These are phyloP conservation scores for Eupithecia inturbata DNA, from an alignment of 2,888 invertebrate genomes.

Conservation along the genomic window DNA sequence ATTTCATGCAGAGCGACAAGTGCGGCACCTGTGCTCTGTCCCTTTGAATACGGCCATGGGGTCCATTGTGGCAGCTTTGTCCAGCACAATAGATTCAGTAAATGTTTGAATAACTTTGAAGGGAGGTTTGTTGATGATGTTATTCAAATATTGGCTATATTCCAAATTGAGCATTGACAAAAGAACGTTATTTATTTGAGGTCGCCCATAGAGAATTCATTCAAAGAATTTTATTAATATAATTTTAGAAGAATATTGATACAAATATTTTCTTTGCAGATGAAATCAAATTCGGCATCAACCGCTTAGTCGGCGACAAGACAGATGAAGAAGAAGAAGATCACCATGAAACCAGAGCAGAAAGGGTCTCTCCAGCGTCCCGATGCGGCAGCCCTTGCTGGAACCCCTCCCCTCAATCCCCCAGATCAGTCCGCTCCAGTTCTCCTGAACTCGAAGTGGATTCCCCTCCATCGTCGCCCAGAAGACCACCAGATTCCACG, in stretches of 20 bases:
- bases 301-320: conserved; percentile 88
- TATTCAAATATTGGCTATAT: conserved; percentile 32
- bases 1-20: conserved; percentile 84
- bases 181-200: conserved; percentile 21
- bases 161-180: conserved; percentile 14
- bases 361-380: conserved; percentile 76
- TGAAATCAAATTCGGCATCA: conserved; percentile 93
- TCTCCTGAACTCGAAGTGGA: conserved; percentile 91
- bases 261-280: conserved; percentile 81
- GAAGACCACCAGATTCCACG: conserved; percentile 79
- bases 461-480: conserved; percentile 87
- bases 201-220: not conserved
- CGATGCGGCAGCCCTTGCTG: conserved; percentile 83
- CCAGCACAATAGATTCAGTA: conserved; percentile 43
- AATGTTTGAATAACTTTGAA: conserved; percentile 38
- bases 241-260: not conserved
- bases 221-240: not conserved
- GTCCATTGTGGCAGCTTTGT: conserved; percentile 53
- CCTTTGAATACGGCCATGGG: conserved; percentile 60
- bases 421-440: conserved; percentile 81
- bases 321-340: conserved; percentile 86
- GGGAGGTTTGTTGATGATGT: conserved; percentile 30
- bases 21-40: conserved; percentile 80
- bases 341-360: conserved; percentile 70
- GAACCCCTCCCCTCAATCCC: conserved; percentile 78